Evolutionary conservation across 2,888 invertebrate species (phyloP), one percentile per base, ranked within the genome.

Genomic region (Thereva nobilitata): DNA sequence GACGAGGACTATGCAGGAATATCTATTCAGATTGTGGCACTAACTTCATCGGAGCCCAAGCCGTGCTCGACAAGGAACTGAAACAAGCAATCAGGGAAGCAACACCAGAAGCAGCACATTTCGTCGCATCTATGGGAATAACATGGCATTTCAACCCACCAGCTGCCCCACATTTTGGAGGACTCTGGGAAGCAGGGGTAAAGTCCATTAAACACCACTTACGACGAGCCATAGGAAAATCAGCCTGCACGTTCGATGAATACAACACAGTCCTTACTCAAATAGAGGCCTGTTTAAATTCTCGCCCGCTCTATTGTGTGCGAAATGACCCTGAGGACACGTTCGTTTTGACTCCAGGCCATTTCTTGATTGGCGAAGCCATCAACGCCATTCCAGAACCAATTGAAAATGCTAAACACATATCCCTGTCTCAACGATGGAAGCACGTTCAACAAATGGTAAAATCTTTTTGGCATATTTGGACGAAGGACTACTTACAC

Each of bases 181-280:
- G 23, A 1, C 23, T 23, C 1, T 23, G 23, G 23, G 23, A 23
- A 23, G 23, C 23, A 23, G 23, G 23, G 23, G 23, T 23, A 23
- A 23, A 23, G 23, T 23, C 23, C 1, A 23, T 23, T 23, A 23
- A 23, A 23, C 23, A 23, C 23, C 23, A 23, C 23, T 5, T 49
- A 12, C 49, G 6, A 6, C 9, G 72, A 37, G 64, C 72, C 2
- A 50, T 74, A 6, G 73, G 73, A 5, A 65, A 70, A 5, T 7
- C 54, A 8, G 67, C 50, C 8, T 63, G 75, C 5, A 74, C 72
- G 1, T 72, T 68, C 41, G 72, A 75, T 65, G 73, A 77, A 63
- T 68, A 74, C 35, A 40, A 64, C n/a, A 76, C 74, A 5, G n/a
- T 74, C 0, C 9, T 72, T 0, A 56, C 65, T 10, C 73, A 73